Conservation (phyloP, 2,113 vertebrate species). For the zebrafish (Danio rerio) region GRCz12tu NC_133191.1:54140501-54141000, state of each 20-base stretch:
- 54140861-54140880: neutral
- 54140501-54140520: slow-evolving; percentile 43
- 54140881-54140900: slow-evolving; percentile 6
- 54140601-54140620: neutral
- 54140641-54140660: neutral
- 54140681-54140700: too few species aligned
- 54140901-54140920: slow-evolving; percentile 26
- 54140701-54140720: neutral
- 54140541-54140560: neutral
- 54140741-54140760: too few species aligned
- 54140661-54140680: neutral
- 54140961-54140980: neutral
- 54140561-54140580: slow-evolving; percentile 8
- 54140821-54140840: slow-evolving; percentile 87
- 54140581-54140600: neutral
- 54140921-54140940: neutral
- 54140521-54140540: slow-evolving; percentile 55
- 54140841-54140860: neutral
- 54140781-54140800: slow-evolving; percentile 89
- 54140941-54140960: neutral
- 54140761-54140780: slow-evolving; percentile 88
- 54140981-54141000: neutral
- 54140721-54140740: too few species aligned
- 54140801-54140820: slow-evolving; percentile 90
- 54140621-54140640: neutral